Percentiles rank a stretch among this genome's conserved stretches.
phyloP scores from a whole-genome alignment of 2,113 vertebrate genomes.

The Sitta europaea region DNA sequence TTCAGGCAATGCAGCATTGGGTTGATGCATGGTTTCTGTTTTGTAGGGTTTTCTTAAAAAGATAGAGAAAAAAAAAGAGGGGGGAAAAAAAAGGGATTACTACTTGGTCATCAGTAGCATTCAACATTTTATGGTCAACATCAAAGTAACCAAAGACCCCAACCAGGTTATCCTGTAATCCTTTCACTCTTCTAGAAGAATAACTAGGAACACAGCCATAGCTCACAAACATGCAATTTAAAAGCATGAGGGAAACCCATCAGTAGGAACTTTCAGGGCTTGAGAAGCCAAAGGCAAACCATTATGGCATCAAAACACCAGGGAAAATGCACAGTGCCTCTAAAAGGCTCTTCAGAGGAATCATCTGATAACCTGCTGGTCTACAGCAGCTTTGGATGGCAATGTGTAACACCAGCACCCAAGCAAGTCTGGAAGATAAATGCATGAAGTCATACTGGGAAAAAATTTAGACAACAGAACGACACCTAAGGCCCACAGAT shows the following conservation, averaged over 20 bases:
- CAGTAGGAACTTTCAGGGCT: neutral
- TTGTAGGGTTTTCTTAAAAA: neutral
- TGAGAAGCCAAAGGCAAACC: neutral
- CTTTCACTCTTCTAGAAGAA: neutral
- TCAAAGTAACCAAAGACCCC: neutral
- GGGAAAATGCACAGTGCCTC: neutral
- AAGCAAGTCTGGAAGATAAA: neutral
- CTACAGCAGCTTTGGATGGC: neutral
- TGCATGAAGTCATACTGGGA: neutral
- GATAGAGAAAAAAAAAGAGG: neutral
- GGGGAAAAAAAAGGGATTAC: no score
- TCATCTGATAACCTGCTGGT: neutral
- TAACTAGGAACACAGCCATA: neutral
- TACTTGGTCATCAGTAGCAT: neutral
- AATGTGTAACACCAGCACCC: neutral
- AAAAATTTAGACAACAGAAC: neutral
- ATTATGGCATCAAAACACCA: neutral
- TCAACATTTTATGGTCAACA: neutral
- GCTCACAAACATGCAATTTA: neutral
- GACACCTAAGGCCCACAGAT: neutral
- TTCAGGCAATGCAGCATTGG: neutral
- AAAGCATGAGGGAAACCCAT: fast-evolving
- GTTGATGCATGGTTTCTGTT: neutral
- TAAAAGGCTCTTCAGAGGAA: neutral
- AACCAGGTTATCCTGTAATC: neutral